phyloP scores from a whole-genome alignment of 2,888 invertebrate species.

The Gisinianus flammeolus region DNA sequence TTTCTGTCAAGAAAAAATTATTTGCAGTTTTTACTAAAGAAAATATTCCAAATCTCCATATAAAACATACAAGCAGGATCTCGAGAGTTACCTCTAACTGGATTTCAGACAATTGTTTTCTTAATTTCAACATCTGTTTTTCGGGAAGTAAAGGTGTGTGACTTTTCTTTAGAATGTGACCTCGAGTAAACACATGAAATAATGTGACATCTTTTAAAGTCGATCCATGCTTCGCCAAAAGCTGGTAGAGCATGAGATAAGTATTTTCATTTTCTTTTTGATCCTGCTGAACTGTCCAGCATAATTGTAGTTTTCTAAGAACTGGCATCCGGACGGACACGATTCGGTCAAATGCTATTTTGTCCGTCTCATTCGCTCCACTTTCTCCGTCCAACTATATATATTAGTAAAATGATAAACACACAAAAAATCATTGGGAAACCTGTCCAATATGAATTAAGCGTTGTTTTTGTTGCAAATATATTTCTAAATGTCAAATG shows the following conservation, averaged over 20 bases:
- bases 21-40: no score
- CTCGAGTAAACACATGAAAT: not conserved
- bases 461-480: not conserved
- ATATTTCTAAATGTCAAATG: not conserved
- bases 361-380: not conserved
- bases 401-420: not conserved
- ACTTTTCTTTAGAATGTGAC: not conserved
- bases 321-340: not conserved
- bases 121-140: not conserved
- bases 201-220: constrained; percentile 1
- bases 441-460: not conserved
- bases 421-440: not conserved
- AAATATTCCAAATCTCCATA: no score
- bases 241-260: not conserved
- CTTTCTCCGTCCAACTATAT: not conserved
- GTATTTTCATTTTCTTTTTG: not conserved
- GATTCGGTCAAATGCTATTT: not conserved
- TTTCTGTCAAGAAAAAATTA: no score
- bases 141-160: not conserved
- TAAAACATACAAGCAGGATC: no score
- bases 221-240: not conserved
- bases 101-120: not conserved
- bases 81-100: no score
- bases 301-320: not conserved
- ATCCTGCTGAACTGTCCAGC: not conserved